Conservation (phyloP, 2,797 vertebrate species). For the Paratrypauchen microcephalus region DNA sequence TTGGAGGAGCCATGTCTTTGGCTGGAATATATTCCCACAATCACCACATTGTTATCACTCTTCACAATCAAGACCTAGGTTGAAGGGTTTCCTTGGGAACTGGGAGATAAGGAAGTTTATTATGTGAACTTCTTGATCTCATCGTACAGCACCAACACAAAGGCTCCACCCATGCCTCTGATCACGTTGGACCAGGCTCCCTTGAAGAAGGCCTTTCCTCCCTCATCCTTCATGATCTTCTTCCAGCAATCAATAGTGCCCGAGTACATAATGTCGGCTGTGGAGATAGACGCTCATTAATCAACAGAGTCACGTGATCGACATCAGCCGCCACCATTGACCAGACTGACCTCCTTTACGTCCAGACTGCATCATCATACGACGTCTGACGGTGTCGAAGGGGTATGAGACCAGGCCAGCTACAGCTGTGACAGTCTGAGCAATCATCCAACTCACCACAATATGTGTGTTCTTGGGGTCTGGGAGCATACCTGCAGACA, state of each 20-base stretch:
- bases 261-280: constrained; percentile 98
- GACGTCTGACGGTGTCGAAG: constrained; percentile 97
- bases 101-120: constrained; percentile 65
- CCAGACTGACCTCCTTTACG: constrained; percentile 90
- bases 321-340: fast-evolving
- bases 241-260: constrained; percentile 98
- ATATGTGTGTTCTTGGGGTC: constrained; percentile 99
- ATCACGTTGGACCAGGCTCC: constrained; percentile 98
- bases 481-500: constrained; percentile 90
- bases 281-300: constrained; percentile 31
- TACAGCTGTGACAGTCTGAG: constrained; percentile 92
- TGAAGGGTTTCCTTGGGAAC: constrained; percentile 58
- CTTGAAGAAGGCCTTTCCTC: constrained; percentile 94
- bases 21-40: constrained; percentile 53
- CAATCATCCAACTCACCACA: constrained; percentile 97
- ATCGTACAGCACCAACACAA: constrained; percentile 98
- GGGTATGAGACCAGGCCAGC: constrained; percentile 94
- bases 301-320: not conserved
- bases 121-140: constrained; percentile 95
- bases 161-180: constrained; percentile 97
- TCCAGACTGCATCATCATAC: constrained; percentile 99
- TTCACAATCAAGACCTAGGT: constrained; percentile 79
- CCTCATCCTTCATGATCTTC: constrained; percentile 96
- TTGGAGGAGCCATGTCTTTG: constrained; percentile 35
- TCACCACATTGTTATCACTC: constrained; percentile 77